Base-by-base conservation (phyloP, 2,797 vertebrate species). In the Melanotaenia trifasciata region DNA sequence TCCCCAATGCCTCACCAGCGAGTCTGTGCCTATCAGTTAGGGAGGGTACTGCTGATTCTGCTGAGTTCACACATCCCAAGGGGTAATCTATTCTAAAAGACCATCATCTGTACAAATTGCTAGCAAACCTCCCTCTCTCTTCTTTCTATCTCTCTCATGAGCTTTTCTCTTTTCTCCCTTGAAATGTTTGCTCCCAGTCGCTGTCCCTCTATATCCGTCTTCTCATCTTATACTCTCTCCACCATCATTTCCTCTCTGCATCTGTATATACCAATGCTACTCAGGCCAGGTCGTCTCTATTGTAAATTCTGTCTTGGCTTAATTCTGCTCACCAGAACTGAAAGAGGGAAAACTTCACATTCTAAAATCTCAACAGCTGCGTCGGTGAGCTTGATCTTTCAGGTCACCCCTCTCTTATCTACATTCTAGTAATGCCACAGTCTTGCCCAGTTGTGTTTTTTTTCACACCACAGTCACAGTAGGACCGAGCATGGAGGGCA, bases 311-410 rank as follows among this genome's bases (percentile, higher is more conserved):
- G 51, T 60, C 58, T 59, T 6, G 38, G 9, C 30, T 81, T 84
- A 83, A 88, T 85, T 78, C 84, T 3, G 40, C 62, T 65, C 53
- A 59, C 20, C 47, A 76, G 67, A 8, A 40, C 47, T 28, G 11
- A 64, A 74, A n/a, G 57, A 71, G 59, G 74, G 59, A 70, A 69
- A 80, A 84, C 58, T 61, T 72, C 20, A 74, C 59, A 80, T 73
- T 78, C 61, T 65, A 86, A 86, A 90, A 74, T 83, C 84, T 67
- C 28, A 51, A 90, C 90, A 92, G 90, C 88, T 92, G 88, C 79
- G 66, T 62, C 20, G 3, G 61, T 63, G 53, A 78, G 66, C 72
- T 84, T 40, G 24, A 40, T 66, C 20, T 22, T 73, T 6, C 50
- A 1, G 24, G 38, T 57, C 28, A 4, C n/a, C 57, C 14, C 26